A percentile compares a stretch with the other conserved stretches of the same genome.
phyloP scores from a whole-genome alignment of 2,888 invertebrate genomes.

The Pimpla rufipes region DNA sequence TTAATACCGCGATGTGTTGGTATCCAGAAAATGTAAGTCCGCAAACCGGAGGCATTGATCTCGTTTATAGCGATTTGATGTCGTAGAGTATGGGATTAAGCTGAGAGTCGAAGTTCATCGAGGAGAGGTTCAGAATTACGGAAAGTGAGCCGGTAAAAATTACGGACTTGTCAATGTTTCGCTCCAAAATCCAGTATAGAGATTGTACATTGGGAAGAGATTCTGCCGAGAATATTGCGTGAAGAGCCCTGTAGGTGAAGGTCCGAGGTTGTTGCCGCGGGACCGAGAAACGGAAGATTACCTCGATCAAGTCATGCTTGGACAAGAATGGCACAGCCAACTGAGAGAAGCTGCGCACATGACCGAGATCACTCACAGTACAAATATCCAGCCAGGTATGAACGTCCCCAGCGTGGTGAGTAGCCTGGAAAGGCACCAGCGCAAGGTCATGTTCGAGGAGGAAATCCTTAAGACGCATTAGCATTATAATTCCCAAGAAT shows the following conservation, averaged over 20 bases:
- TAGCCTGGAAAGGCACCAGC: too few relatives aligned
- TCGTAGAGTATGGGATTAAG: conserved; percentile 1
- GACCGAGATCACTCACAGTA: conserved; percentile 1
- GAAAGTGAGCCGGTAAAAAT: conserved; percentile 40
- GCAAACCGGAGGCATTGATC: not conserved
- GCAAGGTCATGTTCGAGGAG: too few relatives aligned
- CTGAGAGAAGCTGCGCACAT: not conserved
- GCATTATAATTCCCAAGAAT: not conserved
- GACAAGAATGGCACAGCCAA: not conserved
- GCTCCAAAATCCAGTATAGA: not conserved
- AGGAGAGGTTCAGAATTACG: not conserved
- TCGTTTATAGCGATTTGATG: not conserved
- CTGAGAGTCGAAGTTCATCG: not conserved
- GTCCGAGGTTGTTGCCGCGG: not conserved
- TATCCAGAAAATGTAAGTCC: not conserved
- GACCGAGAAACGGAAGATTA: not conserved
- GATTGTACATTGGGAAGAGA: conserved; percentile 25
- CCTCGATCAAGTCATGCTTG: not conserved
- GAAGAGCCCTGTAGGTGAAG: not conserved
- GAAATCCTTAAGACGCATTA: not conserved
- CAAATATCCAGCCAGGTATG: conserved; percentile 12
- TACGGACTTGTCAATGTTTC: not conserved
- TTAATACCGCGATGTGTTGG: conserved; percentile 1
- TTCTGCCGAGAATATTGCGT: conserved; percentile 34
- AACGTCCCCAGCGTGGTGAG: too few relatives aligned